These are phyloP conservation scores for Styela plicata DNA, from an alignment of 23 tunicate species.

Conservation along the genomic window DNA sequence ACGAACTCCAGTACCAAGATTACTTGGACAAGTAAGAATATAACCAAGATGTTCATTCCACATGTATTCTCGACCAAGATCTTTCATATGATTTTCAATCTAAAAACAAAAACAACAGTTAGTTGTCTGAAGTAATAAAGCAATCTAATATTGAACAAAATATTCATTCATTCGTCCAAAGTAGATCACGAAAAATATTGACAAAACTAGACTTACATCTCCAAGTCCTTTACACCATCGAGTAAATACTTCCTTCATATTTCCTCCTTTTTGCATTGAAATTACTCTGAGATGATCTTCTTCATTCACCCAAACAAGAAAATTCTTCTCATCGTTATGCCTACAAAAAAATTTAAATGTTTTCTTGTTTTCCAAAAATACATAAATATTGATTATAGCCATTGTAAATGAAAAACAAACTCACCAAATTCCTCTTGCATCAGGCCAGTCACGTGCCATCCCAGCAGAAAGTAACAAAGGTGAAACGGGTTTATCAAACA, in stretches of 20 bases:
- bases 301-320: conserved; percentile 60
- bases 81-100: conserved; percentile 83
- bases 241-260: conserved; percentile 52
- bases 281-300: conserved; percentile 64
- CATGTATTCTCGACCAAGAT: conserved; percentile 82
- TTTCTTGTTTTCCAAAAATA: too few species aligned
- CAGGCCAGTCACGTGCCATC: conserved; percentile 89
- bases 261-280: conserved; percentile 51
- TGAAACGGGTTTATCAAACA: conserved; percentile 85
- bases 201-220: not conserved
- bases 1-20: conserved; percentile 94
- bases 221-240: conserved; percentile 45
- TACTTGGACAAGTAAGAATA: conserved; percentile 98
- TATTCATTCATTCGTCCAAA: not conserved
- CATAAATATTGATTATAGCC: not conserved
- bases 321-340: conserved; percentile 67
- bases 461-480: conserved; percentile 79
- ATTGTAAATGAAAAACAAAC: not conserved
- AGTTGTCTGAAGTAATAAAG: not conserved
- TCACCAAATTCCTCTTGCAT: conserved; percentile 63
- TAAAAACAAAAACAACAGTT: not conserved
- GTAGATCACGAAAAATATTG: too few species aligned
- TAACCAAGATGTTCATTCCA: conserved; percentile 95
- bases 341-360: conserved; percentile 6
- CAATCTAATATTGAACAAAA: not conserved